Base-by-base conservation (phyloP, 2,797 vertebrate genomes). In the Craterocephalus amniculus region DNA sequence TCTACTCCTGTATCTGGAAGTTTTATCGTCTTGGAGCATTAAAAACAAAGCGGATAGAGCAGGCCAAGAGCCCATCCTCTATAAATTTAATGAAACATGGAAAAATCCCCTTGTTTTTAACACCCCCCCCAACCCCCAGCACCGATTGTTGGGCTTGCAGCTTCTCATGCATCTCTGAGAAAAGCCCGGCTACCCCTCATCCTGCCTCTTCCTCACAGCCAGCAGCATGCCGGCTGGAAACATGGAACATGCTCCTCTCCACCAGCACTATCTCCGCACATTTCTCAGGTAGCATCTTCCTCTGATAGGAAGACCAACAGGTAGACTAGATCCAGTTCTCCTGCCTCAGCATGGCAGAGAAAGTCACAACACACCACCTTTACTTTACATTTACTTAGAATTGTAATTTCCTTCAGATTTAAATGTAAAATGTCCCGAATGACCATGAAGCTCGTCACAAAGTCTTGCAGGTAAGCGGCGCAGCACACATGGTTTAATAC, bases 121-220 rank as follows among this genome's bases (percentile, higher is more conserved):
- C 2, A 20, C 31, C 55, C n/a, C n/a, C n/a, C n/a, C n/a, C n/a
- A n/a, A n/a, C n/a, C n/a, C n/a, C n/a, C n/a, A n/a, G n/a, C n/a
- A n/a, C n/a, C n/a, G n/a, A n/a, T n/a, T n/a, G n/a, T n/a, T n/a
- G n/a, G n/a, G n/a, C n/a, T n/a, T 59, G 38, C 24, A 60, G 20
- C 26, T 32, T 56, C 38, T 70, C 35, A n/a, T 1, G n/a, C 18
- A 35, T 62, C 60, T 29, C 18, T 20, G 13, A 45, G 38, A 22
- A 43, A 55, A 49, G 14, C 45, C n/a, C 9, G 55, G 24, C 24
- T 49, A 31, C 55, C 13, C 2, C 43, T 70, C 68, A 40, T n/a
- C 43, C 55, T 24, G 18, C n/a, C 48, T 76, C 18, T 29, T 36
- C 26, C 52, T 35, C 38, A 64, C 40, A 70, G 66, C 69, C 54